Base-by-base conservation (phyloP, 2,113 vertebrate species). In the Cyanoramphus novaezelandiae region DNA sequence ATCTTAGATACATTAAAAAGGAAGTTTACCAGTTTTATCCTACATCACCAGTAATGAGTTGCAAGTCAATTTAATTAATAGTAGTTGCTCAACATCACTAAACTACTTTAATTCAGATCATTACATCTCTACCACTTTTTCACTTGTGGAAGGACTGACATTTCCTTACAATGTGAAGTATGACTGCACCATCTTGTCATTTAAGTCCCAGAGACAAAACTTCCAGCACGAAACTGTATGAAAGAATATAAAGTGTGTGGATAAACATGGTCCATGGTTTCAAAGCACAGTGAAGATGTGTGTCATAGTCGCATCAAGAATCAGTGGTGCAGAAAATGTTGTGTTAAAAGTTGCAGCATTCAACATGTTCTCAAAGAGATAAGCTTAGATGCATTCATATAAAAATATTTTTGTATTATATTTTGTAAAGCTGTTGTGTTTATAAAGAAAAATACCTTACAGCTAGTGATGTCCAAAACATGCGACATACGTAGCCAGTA, bases 61-160 rank as follows among this genome's bases (percentile, higher is more conserved):
- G 59, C 60, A 87, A 92, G 81, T 78, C 83, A 65, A 69, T 87
- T 85, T 89, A 90, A 79, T 92, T 90, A 94, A 92, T 71, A 43
- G 31, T 25, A 91, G 74, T 29, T 75, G 62, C 55, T 82, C 70
- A 91, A 50, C 35, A 25, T 84, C 85, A 41, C 78, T 62, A 50
- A 91, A 87, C 52, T 57, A 14, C 79, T 90, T 74, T 7, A 69
- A 92, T 87, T 91, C 70, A 49, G 18, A 16, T 49, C 67, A 17
- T 28, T 67, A 2, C 57, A 6, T 39, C 59, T 60, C 67, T 46
- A 72, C 28, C n/a, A 35, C 17, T 29, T 79, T 84, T 64, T 96
- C 47, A 52, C 8, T 29, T 39, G 69, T 4, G 15, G 44, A 39
- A 46, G 27, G 64, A 59, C 9, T 3, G 60, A 17, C 16, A 4